Conservation (phyloP, 2,888 invertebrate genomes). For the Callimorpha dominula region DNA sequence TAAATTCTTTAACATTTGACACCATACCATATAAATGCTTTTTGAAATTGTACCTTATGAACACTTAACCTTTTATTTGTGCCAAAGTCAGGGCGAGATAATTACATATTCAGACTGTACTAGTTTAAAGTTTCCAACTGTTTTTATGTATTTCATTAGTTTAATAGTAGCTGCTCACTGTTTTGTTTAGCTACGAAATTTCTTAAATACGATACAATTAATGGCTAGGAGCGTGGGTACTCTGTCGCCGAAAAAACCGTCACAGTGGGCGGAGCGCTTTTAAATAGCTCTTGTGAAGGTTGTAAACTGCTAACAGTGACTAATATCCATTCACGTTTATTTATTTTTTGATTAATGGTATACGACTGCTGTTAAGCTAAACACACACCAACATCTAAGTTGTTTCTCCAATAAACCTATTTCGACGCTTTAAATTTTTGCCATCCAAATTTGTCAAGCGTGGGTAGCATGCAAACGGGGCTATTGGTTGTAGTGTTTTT, state of each 20-base stretch:
- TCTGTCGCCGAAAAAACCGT: slow-evolving; percentile 26
- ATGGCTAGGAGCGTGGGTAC: slow-evolving; percentile 19
- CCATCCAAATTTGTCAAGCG: not conserved
- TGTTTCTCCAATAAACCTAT: not conserved
- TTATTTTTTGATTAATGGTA: slow-evolving; percentile 15
- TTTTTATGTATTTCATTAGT: slow-evolving; percentile 43
- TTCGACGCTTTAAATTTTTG: not conserved
- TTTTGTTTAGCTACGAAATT: slow-evolving; percentile 26
- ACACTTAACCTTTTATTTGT: slow-evolving; percentile 31
- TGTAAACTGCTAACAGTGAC: slow-evolving; percentile 19
- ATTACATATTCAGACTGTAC: slow-evolving; percentile 45
- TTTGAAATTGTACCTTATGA: slow-evolving; percentile 35
- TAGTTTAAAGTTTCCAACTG: slow-evolving; percentile 39
- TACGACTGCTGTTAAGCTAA: not conserved
- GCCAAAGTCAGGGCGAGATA: slow-evolving; percentile 36
- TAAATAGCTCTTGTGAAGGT: slow-evolving; percentile 1
- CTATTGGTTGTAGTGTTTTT: not conserved
- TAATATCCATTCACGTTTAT: slow-evolving; percentile 8
- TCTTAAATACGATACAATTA: slow-evolving; percentile 19
- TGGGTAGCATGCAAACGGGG: slow-evolving; percentile 1
- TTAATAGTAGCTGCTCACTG: slow-evolving; percentile 37
- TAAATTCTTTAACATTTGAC: not conserved
- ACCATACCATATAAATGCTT: not conserved
- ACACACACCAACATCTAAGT: not conserved
- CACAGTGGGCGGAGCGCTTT: slow-evolving; percentile 22